Base-by-base conservation (phyloP, 37 sponge, comb jelly and placozoan genomes). In the Corticium candelabrum region DNA sequence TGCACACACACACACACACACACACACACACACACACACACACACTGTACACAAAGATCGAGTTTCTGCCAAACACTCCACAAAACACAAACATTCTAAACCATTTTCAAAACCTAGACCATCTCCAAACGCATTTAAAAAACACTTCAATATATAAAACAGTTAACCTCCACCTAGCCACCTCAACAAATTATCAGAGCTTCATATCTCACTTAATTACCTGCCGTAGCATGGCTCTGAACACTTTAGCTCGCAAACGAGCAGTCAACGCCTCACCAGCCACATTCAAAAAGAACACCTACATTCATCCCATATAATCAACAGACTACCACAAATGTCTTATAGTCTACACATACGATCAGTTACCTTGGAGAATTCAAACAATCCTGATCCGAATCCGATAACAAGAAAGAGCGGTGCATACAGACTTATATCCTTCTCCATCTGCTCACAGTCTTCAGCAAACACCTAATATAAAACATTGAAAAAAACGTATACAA, bases 201-300 rank as follows among this genome's bases (percentile, higher is more conserved):
- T n/a, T n/a, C n/a, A n/a, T n/a, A n/a, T n/a, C n/a, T n/a, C n/a
- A n/a, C n/a, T n/a, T n/a, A n/a, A n/a, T 84, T 40, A 89, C 90
- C 80, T 70, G 93, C 2, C 85, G 75, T 38, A 92, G 80, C 72
- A 92, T 92, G 68, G 93, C 90, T 30, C 81, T 68, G 74, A 92
- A 92, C 31, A 80, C 74, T 1, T 33, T 34, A 0, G 78, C 41
- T 0, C 93, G 70, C 21, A 92, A 56, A 1, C 93, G 39, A 15
- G 82, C 67, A 33, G 93, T 92, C 41, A 92, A 83, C 39, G 67
- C 50, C 73, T 86, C 93, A 31, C 93, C 93, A 36, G 93, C 78
- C 3, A 88, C 57, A 50, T 76, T 77, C 67, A 92, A 89, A 37
- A 81, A 89, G 7, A 86, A 69, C 1, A 41, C 41, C 90, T 89